These are phyloP conservation scores for Euschistus heros DNA, from an alignment of 1,140 invertebrate genomes.

Conservation along the genomic window DNA sequence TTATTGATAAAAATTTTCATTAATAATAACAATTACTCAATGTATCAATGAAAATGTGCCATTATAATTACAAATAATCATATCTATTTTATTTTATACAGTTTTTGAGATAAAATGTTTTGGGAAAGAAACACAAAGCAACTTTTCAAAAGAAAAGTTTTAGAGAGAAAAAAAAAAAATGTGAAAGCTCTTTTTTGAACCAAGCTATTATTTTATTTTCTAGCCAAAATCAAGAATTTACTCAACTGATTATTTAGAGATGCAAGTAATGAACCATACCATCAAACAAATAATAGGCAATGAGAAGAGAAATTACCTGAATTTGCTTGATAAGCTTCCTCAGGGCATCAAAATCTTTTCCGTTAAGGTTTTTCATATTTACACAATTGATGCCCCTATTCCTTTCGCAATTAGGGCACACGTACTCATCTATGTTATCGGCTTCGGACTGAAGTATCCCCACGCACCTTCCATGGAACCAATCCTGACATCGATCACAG, in stretches of 20 bases:
- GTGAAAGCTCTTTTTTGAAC: too few relatives aligned
- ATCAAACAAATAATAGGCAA: too few relatives aligned
- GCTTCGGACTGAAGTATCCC: conserved; percentile 90
- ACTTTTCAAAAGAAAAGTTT: too few relatives aligned
- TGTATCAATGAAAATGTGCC: neutral
- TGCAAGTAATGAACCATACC: too few relatives aligned
- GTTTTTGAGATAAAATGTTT: too few relatives aligned
- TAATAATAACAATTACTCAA: neutral
- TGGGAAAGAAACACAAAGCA: too few relatives aligned
- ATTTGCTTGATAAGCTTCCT: conserved; percentile 81
- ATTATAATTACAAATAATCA: neutral
- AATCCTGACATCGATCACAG: conserved; percentile 95
- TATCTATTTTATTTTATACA: too few relatives aligned
- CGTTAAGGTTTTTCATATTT: conserved; percentile 75
- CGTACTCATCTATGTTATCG: conserved; percentile 89
- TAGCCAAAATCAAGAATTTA: too few relatives aligned
- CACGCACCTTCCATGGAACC: conserved; percentile 97
- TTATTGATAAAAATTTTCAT: neutral
- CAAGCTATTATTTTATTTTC: too few relatives aligned
- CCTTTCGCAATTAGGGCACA: conserved; percentile 89
- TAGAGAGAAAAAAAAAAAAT: too few relatives aligned
- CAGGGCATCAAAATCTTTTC: conserved; percentile 72
- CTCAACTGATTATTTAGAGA: too few relatives aligned
- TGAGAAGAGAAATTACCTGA: conserved; percentile 48
- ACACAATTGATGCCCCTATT: conserved; percentile 79